A percentile compares a stretch with the other conserved stretches of the same genome.
Conservation (phyloP, 2,113 vertebrate species). For the Sturnira hondurensis region DNA sequence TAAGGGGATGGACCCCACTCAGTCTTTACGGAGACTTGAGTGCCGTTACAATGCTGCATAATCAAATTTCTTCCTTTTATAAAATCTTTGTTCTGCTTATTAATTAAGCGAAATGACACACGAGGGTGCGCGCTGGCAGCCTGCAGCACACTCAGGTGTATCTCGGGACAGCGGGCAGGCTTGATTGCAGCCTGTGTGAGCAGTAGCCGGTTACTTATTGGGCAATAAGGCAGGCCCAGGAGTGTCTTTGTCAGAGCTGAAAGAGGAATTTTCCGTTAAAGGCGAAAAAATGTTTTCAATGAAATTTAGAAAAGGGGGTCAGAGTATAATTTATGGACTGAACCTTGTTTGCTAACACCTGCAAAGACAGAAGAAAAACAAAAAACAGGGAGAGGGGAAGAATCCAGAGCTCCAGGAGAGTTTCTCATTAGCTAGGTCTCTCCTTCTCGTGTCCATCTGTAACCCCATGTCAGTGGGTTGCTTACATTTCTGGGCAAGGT, state of each 20-base stretch:
- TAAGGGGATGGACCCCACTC: conserved; percentile 60
- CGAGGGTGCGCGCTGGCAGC: neutral
- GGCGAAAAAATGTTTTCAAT: conserved; percentile 58
- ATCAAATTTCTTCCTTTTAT: conserved; percentile 61
- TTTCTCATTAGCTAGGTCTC: neutral
- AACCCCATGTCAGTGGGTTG: neutral
- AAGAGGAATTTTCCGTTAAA: conserved; percentile 65
- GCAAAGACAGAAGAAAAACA: neutral
- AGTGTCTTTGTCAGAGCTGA: conserved; percentile 62
- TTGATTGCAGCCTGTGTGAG: conserved; percentile 9
- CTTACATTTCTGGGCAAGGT: neutral
- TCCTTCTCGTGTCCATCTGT: neutral
- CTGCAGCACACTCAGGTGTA: conserved; percentile 12
- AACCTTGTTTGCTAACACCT: conserved; percentile 7
- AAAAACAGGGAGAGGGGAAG: neutral
- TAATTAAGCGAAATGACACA: conserved; percentile 72
- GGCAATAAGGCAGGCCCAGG: conserved; percentile 64
- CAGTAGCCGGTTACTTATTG: conserved; percentile 61
- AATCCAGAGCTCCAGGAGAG: neutral
- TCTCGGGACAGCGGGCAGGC: neutral
- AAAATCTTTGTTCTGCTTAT: conserved; percentile 62
- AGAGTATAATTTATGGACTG: conserved; percentile 54
- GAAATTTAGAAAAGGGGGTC: conserved; percentile 48
- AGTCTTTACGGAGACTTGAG: conserved; percentile 45
- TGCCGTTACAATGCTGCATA: conserved; percentile 51